Evolutionary conservation across 2,797 vertebrate genomes (phyloP).

Genomic region (Philypnodon macrostomus): DNA sequence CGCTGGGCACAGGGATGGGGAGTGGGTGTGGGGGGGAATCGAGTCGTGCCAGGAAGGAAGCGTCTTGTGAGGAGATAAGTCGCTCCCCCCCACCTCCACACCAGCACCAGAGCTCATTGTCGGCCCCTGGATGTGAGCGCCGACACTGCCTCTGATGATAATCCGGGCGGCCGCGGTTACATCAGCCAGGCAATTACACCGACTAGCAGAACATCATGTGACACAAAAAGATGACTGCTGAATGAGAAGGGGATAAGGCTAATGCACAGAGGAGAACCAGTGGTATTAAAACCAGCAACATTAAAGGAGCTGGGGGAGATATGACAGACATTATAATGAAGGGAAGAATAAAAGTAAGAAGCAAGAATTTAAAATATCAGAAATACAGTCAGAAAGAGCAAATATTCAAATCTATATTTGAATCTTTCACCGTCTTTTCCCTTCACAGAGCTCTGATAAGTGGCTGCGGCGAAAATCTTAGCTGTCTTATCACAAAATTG

Average conservation of each 20-base stretch:
- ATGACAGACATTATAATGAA: conserved; percentile 12
- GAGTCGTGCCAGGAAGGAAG: conserved; percentile 73
- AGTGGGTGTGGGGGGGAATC: conserved; percentile 61
- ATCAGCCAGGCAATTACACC: conserved; percentile 51
- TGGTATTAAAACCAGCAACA: conserved; percentile 38
- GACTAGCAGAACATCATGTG: conserved; percentile 42
- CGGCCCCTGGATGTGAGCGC: conserved; percentile 38
- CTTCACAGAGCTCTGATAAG: conserved; percentile 48
- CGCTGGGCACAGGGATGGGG: conserved; percentile 71
- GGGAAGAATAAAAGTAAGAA: conserved; percentile 23
- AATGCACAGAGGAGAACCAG: conserved; percentile 30
- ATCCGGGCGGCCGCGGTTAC: conserved; percentile 67
- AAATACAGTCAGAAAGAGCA: conserved; percentile 34
- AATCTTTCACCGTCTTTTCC: conserved; percentile 60
- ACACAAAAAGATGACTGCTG: conserved; percentile 46
- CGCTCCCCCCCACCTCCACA: too few relatives aligned
- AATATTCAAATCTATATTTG: conserved; percentile 54
- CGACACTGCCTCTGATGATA: conserved; percentile 74
- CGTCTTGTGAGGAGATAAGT: conserved; percentile 78
- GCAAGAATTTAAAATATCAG: conserved; percentile 25
- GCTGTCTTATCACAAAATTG: conserved; percentile 59
- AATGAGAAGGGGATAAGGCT: conserved; percentile 44
- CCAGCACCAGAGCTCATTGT: conserved; percentile 69
- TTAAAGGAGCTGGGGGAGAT: conserved; percentile 24
- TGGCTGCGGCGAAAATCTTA: too few relatives aligned